phyloP scores from a whole-genome alignment of 1,140 invertebrate genomes.

The Stenopsyche tienmushanensis region DNA sequence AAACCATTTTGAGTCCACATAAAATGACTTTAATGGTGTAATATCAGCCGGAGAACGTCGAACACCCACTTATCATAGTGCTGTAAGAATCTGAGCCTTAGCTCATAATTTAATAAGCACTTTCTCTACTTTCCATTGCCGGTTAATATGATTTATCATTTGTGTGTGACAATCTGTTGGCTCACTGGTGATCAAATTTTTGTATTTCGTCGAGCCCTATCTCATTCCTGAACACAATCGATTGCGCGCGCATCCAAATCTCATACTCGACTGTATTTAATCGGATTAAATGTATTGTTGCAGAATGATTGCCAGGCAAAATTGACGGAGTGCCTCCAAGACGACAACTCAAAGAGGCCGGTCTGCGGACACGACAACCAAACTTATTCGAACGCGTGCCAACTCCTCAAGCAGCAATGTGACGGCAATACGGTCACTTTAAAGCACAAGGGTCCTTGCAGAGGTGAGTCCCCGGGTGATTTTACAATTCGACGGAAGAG shows the following conservation, averaged over 20 bases:
- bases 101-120: too few relatives aligned
- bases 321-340: neutral
- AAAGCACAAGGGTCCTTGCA: conserved; percentile 22
- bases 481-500: neutral
- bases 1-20: too few relatives aligned
- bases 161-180: neutral
- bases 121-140: neutral
- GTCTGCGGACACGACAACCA: conserved; percentile 19
- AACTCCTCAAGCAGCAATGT: conserved; percentile 13
- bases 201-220: neutral
- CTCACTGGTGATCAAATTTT: neutral
- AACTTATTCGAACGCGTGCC: conserved; percentile 21
- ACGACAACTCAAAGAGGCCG: conserved; percentile 4
- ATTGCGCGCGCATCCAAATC: neutral
- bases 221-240: neutral
- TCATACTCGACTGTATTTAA: neutral
- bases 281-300: neutral
- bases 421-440: conserved; percentile 4
- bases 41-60: too few relatives aligned
- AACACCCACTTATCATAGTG: too few relatives aligned
- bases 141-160: neutral
- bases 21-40: too few relatives aligned
- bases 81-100: too few relatives aligned
- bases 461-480: neutral
- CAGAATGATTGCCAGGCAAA: conserved; percentile 16